phyloP scores from a whole-genome alignment of 1,140 invertebrate genomes.

The Pseudobourletiella spinata region DNA sequence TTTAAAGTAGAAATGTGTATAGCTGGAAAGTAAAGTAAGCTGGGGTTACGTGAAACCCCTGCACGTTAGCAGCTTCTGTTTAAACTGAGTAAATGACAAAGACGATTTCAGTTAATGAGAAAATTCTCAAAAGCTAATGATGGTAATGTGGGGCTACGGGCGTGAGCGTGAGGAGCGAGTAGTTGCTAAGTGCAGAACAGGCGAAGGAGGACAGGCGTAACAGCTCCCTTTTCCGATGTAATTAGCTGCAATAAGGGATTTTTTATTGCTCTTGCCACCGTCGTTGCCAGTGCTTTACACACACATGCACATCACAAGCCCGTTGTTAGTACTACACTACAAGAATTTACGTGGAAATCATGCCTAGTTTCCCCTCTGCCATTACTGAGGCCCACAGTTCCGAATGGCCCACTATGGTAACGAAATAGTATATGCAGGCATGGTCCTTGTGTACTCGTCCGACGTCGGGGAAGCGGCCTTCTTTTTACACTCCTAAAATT shows the following conservation, averaged over 20 bases:
- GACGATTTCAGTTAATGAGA: background rate
- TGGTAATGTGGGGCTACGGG: background rate
- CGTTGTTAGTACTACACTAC: no score
- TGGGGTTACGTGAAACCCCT: no score
- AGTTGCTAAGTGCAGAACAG: no score
- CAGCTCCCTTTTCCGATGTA: background rate
- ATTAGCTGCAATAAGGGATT: background rate
- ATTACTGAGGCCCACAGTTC: background rate
- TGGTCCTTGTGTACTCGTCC: background rate
- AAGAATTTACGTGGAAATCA: background rate
- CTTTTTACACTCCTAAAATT: no score
- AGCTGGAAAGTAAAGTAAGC: no score
- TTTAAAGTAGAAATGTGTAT: no score
- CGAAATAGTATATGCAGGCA: background rate
- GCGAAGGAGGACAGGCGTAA: background rate
- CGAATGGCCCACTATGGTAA: no score
- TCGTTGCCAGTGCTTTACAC: background rate
- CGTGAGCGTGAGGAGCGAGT: no score
- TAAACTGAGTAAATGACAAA: no score
- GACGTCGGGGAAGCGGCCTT: no score
- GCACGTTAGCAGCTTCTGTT: no score
- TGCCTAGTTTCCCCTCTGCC: background rate
- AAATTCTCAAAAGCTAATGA: background rate
- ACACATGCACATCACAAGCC: no score
- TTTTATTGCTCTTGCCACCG: background rate